A percentile compares a stretch with the other conserved stretches of the same genome.
Evolutionary conservation across 2,113 vertebrate species (phyloP).

Genomic region (Oreochromis spilurus): DNA sequence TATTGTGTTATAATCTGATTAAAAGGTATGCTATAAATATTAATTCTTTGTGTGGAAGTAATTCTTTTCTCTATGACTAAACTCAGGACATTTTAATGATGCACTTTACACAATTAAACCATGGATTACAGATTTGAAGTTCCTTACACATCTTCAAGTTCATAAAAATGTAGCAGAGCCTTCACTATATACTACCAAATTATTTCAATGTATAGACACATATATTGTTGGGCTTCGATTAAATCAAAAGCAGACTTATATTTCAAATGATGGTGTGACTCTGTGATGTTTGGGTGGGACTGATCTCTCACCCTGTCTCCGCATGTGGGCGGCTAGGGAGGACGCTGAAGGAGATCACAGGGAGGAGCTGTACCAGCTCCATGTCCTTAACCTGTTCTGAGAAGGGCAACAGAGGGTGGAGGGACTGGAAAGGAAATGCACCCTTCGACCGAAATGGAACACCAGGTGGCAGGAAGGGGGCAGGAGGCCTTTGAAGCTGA

Average conservation of each 20-base stretch:
- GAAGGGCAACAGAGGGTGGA: constrained; percentile 30
- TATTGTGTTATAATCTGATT: not conserved
- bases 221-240: constrained; percentile 16
- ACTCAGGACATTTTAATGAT: not conserved
- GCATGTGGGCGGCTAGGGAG: constrained; percentile 34
- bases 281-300: constrained; percentile 32
- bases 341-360: constrained; percentile 48
- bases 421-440: constrained; percentile 26
- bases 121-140: not conserved
- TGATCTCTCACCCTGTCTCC: constrained; percentile 61
- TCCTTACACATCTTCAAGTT: not conserved
- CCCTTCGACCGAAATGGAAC: constrained; percentile 42
- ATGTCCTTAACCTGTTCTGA: constrained; percentile 53
- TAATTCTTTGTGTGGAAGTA: not conserved
- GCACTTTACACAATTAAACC: not conserved
- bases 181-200: not conserved
- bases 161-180: not conserved
- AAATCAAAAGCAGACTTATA: constrained; percentile 59
- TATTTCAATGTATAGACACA: not conserved
- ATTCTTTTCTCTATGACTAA: not conserved
- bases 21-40: not conserved
- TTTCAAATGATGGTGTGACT: constrained; percentile 42
- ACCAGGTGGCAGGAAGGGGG: constrained; percentile 67
- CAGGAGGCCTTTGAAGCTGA: constrained; percentile 72
- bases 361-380: constrained; percentile 40